phyloP scores from a whole-genome alignment of 2,113 vertebrate species.

The Puffinus mauretanicus region DNA sequence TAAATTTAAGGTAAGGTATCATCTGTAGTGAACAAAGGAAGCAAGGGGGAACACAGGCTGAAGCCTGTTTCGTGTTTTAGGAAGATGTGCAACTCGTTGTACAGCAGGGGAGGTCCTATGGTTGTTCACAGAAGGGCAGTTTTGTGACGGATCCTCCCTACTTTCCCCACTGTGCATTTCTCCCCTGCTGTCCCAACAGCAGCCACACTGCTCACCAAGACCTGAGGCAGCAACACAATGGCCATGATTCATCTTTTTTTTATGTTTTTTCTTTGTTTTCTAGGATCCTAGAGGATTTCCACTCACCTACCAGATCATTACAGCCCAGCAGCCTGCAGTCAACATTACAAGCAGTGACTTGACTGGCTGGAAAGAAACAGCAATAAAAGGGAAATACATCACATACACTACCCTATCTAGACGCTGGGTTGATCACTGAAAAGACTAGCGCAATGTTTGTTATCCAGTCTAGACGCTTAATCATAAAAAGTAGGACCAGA shows the following conservation, averaged over 20 bases:
- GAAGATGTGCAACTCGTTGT: not conserved
- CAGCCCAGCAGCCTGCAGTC: not conserved
- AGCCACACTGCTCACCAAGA: not conserved
- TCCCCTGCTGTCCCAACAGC: accelerated
- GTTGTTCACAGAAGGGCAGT: not conserved
- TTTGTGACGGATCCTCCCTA: not conserved
- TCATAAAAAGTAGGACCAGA: not conserved
- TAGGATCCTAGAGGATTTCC: not conserved
- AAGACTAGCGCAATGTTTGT: accelerated
- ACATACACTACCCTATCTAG: not conserved
- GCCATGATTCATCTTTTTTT: not conserved
- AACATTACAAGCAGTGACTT: not conserved
- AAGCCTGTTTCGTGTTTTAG: not conserved
- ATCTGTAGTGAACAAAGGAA: not conserved
- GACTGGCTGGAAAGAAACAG: not conserved
- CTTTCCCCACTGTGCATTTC: not conserved
- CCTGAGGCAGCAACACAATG: not conserved
- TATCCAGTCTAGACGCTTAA: not conserved
- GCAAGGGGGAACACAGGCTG: not conserved
- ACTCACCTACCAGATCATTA: not conserved
- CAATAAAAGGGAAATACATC: not conserved
- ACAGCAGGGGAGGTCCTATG: not conserved
- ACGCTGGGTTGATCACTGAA: accelerated
- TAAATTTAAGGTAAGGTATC: not conserved
- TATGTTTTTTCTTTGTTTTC: not conserved